Evolutionary conservation across 2,888 invertebrate genomes (phyloP), one percentile per base, ranked within the genome.

Genomic region (Lochmaea crataegi): DNA sequence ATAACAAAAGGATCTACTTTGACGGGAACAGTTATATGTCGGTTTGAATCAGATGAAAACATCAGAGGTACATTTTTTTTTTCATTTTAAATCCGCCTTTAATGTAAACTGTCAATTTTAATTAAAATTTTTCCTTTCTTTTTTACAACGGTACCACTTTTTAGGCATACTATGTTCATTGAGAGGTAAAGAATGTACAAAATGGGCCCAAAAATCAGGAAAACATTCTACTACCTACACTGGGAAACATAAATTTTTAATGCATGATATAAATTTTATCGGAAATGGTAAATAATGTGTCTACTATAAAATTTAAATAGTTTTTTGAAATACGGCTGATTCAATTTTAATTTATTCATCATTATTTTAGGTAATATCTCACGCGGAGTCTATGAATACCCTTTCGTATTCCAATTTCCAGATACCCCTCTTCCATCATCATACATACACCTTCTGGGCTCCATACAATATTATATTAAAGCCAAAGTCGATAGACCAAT

Each of bases 401-500:
- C 53, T n/a, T 66, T 66, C n/a, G 10, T 41, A 14, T 66, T 66
- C 16, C 41, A n/a, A 14, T 41, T 66, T n/a, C 66, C 66, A 56
- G 66, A 65, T 14, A n/a, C 1, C 22, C 38, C 18, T 32, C 53
- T 66, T 14, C 66, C 66, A 7, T 56, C 56, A 42, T 56, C 38
- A 38, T 66, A 56, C 26, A 14, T 7, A 7, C 66, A 56, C 14
- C 4, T 10, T 2, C n/a, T 12, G 3, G 66, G 56, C 7, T 16
- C 18, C 0, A 9, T 66, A 16, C 38, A n/a, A 18, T 66, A 66
- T 41, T 32, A 18, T 32, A 41, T 66, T 14, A 22, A 38, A 41
- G 66, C 60, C 38, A 60, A 60, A 60, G 60, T 60, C 38, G 60
- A 60, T 38, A 60, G 38, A 32, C 60, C 60, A 6, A 14, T 60